Evolutionary conservation across 2,888 invertebrate species (phyloP), one percentile per base, ranked within the genome.

Genomic region (Heliothis peltigera): DNA sequence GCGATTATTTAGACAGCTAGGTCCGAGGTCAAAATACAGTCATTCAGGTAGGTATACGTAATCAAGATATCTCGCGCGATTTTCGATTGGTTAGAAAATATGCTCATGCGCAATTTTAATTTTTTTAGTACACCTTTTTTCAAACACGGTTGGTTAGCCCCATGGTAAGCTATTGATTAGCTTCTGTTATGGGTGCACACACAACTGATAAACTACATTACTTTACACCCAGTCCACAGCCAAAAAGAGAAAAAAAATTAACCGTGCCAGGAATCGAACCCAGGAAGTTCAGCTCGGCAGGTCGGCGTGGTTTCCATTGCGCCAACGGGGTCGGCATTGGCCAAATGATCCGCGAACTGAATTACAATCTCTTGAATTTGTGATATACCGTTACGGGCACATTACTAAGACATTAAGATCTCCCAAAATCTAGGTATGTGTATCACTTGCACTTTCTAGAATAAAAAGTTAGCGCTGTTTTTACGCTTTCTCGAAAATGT

Each of bases 401-500:
- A 64, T 60, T 53, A 42, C 10, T n/a, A 10, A 32, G 43, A 51
- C 55, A 58, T 58, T 43, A 52, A 70, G 17, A 57, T 32, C 59
- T 54, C 19, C 8, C n/a, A 51, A 64, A 60, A 64, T 64, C 19
- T 54, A 56, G 59, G 19, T 25, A 76, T 71, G 57, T 74, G 61
- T 71, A 65, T 59, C 55, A 74, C 77, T 74, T 74, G 71, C 66
- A 49, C 77, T 74, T 71, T 74, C 77, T 72, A 66, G 53, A 72
- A 48, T 72, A 66, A 59, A 66, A 62, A 74, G 58, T 63, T 57
- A 48, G 49, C 18, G n/a, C 8, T 0, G 32, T 47, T 73, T 76
- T 57, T 53, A 63, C 66, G 77, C 74, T 74, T 74, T 74, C 76
- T 35, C 35, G 25, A 25, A n/a, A 64, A 55, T 68, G n/a, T 49